Conservation (phyloP, 2,888 invertebrate genomes). For the Hypselothyrea guttata region DNA sequence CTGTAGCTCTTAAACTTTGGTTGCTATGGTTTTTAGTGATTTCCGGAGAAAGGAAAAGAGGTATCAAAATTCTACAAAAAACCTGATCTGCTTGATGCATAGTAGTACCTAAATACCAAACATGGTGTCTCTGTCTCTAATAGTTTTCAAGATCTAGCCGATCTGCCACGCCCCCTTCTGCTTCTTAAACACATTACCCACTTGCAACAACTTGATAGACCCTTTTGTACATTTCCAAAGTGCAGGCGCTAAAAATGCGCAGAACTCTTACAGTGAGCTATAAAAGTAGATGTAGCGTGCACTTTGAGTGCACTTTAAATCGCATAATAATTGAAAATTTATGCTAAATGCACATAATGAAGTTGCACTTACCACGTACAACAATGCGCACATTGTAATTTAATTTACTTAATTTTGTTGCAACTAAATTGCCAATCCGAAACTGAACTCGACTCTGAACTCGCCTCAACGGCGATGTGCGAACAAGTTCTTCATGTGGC, state of each 20-base stretch:
- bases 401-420: constrained; percentile 69
- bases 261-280: constrained; percentile 50
- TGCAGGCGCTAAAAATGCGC: constrained; percentile 50
- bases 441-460: constrained; percentile 34
- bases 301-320: constrained; percentile 73
- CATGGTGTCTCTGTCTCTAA: too few species aligned
- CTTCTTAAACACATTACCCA: too few species aligned
- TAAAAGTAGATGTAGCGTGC: constrained; percentile 54
- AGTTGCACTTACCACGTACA: constrained; percentile 60
- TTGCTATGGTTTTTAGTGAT: too few species aligned
- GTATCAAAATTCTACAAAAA: too few species aligned
- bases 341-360: constrained; percentile 75
- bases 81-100: too few species aligned
- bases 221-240: too few species aligned
- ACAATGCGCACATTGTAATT: constrained; percentile 72
- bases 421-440: constrained; percentile 63
- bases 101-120: too few species aligned
- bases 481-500: background rate
- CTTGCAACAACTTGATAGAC: background rate
- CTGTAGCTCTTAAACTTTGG: too few species aligned
- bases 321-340: constrained; percentile 77
- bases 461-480: constrained; percentile 22
- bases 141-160: too few species aligned
- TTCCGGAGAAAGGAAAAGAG: too few species aligned
- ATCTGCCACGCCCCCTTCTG: too few species aligned